Evolutionary conservation across 2,888 invertebrate genomes (phyloP), one percentile per base, ranked within the genome.

Genomic region (Melikaiella ostensackeni): DNA sequence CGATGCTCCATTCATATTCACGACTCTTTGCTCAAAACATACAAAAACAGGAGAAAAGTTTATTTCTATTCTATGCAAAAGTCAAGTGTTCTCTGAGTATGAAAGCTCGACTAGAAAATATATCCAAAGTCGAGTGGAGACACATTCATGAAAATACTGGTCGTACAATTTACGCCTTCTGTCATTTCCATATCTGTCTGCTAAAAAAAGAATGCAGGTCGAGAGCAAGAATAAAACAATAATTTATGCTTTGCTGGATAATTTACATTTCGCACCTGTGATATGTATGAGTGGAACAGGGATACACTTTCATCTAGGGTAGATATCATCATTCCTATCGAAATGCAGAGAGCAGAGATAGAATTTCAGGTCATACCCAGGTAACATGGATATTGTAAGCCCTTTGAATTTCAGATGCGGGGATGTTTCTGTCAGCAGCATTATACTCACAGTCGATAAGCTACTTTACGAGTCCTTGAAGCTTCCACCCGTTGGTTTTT

Each of bases 351-450:
- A 64, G 42, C 38, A 42, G 13, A 64, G 42, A 42, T 42, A 24
- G 38, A n/a, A 21, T 63, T 63, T 35, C 38, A 16, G 24, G 24
- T 42, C 16, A 27, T 19, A 38, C 2, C 27, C 27, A 24, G 42
- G 13, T 42, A 64, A 6, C 38, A 7, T 38, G 21, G 42, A 38
- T 64, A 64, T 38, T 64, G 38, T 27, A 42, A 42, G 27, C 46
- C 33, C 62, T 30, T 66, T 66, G 66, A 46, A 66, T 66, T 66
- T 63, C 63, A 63, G 38, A 63, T 21, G 38, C 63, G 38, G 35
- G 11, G 63, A 62, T 62, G 62, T 33, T 35, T 62, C 62, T 62
- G 62, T 62, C 62, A 62, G 62, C 33, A 19, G 16, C 42, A 66
- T 27, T 66, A 66, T 66, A 42, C 19, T 46, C 27, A 2, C 16